phyloP scores from a whole-genome alignment of 2,888 invertebrate genomes.

The Peribatodes rhomboidaria region DNA sequence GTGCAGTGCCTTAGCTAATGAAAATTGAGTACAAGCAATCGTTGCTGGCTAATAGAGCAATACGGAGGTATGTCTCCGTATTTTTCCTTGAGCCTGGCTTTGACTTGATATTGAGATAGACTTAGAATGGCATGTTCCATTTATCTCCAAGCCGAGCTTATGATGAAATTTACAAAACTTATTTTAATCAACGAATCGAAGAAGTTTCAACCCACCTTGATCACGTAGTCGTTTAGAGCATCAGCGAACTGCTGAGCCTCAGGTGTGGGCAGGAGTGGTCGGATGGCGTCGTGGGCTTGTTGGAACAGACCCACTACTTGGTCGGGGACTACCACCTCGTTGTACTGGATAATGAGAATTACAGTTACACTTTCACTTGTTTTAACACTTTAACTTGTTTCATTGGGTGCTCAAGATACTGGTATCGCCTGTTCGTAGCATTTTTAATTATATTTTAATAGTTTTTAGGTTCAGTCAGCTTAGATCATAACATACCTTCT shows the following conservation, averaged over 20 bases:
- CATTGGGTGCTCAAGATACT: no score
- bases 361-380: not conserved
- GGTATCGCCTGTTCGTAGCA: no score
- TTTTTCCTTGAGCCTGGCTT: not conserved
- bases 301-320: constrained; percentile 82
- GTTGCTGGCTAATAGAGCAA: not conserved
- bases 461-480: not conserved
- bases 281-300: constrained; percentile 84
- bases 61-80: no score
- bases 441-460: not conserved
- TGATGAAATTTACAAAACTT: no score
- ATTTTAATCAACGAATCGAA: no score
- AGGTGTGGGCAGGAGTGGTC: constrained; percentile 87
- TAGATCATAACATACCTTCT: constrained; percentile 63
- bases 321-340: constrained; percentile 86
- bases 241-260: constrained; percentile 88
- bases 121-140: no score
- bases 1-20: no score
- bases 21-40: no score
- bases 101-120: not conserved
- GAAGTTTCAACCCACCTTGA: constrained; percentile 81
- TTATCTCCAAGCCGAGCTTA: no score
- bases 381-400: no score
- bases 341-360: constrained; percentile 56
- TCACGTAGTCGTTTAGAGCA: constrained; percentile 87